A percentile compares a stretch with the other conserved stretches of the same genome.
Conservation (phyloP, 2,113 vertebrate species). For the Papio anubis region DNA sequence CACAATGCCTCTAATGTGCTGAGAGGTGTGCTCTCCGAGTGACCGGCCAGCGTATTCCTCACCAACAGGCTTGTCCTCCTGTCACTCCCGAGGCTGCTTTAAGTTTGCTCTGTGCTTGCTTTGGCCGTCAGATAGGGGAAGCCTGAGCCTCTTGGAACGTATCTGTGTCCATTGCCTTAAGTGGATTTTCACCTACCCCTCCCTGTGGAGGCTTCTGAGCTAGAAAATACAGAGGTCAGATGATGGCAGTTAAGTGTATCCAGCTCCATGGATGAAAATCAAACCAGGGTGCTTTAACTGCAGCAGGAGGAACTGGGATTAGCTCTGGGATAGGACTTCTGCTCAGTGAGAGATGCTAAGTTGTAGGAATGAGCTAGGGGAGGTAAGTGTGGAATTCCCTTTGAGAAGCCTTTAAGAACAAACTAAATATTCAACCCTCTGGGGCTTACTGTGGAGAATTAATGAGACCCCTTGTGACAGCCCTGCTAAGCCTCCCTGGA, state of each 20-base stretch:
- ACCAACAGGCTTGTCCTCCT: background rate
- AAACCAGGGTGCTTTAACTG: background rate
- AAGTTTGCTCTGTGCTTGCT: background rate
- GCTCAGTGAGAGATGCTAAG: background rate
- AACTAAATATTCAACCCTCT: background rate
- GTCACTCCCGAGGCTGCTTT: background rate
- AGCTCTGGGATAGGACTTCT: background rate
- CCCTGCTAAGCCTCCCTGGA: background rate
- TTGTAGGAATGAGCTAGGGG: background rate
- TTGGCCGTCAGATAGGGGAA: background rate
- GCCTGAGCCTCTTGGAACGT: background rate
- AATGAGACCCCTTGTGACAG: background rate
- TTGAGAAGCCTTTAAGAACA: background rate
- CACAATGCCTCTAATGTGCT: rapidly evolving
- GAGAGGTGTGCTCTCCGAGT: background rate
- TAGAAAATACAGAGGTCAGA: background rate
- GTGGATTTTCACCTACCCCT: rapidly evolving
- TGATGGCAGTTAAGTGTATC: background rate
- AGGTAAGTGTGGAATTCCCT: background rate
- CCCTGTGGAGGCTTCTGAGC: background rate
- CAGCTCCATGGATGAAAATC: background rate
- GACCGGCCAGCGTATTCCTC: too few relatives aligned
- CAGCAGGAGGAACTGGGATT: background rate
- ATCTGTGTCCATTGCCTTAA: background rate
- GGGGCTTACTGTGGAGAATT: background rate